phyloP scores from a whole-genome alignment of 1,140 invertebrate species.

The Caenorhabditis brenneri region DNA sequence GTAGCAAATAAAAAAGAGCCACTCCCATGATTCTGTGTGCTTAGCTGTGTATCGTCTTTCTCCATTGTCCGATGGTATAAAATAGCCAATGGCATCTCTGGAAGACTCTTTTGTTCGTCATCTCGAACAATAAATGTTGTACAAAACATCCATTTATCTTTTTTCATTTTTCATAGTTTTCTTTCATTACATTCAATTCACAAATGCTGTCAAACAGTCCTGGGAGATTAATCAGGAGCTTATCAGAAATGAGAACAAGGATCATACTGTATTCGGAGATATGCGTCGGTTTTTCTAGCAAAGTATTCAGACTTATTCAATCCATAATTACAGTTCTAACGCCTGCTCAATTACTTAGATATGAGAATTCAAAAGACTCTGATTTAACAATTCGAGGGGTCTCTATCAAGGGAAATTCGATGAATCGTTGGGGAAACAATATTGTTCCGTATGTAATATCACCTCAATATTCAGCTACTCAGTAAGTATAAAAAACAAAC shows the following conservation, averaged over 20 bases:
- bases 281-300: slow-evolving; percentile 27
- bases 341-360: slow-evolving; percentile 32
- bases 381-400: slow-evolving; percentile 19
- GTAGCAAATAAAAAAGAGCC: slow-evolving; percentile 37
- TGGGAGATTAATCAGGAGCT: slow-evolving; percentile 27
- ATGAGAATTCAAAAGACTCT: background rate
- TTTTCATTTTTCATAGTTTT: background rate
- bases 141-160: background rate
- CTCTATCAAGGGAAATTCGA: background rate
- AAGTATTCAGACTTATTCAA: background rate
- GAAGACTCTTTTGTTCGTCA: slow-evolving; percentile 23
- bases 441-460: slow-evolving; percentile 2
- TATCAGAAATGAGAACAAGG: background rate
- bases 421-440: slow-evolving; percentile 39
- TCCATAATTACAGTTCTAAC: slow-evolving; percentile 19
- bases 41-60: slow-evolving; percentile 1
- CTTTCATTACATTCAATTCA: background rate
- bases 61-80: slow-evolving; percentile 18
- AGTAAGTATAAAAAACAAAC: background rate
- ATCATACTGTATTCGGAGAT: slow-evolving; percentile 29
- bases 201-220: background rate
- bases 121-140: slow-evolving; percentile 33
- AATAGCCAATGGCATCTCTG: slow-evolving; percentile 33
- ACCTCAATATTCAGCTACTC: background rate
- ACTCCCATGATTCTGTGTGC: background rate